Evolutionary conservation across 1,140 invertebrate genomes (phyloP).

Genomic region (Caenorhabditis brenneri): DNA sequence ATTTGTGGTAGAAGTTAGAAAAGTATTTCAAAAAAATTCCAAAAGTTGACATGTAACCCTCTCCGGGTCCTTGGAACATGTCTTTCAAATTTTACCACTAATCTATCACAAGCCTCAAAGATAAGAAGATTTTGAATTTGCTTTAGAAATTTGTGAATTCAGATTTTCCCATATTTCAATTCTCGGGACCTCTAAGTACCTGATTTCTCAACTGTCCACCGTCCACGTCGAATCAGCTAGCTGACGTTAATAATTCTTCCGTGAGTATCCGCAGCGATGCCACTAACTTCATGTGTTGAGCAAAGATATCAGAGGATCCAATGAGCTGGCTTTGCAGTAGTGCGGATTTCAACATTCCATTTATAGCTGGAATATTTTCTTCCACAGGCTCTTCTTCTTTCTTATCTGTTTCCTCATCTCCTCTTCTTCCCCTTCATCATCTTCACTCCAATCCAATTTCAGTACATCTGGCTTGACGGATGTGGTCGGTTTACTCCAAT

Average conservation of each 20-base stretch:
- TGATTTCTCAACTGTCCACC: slow-evolving; percentile 93
- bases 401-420: slow-evolving; percentile 72
- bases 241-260: slow-evolving; percentile 95
- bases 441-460: slow-evolving; percentile 81
- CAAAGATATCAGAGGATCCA: slow-evolving; percentile 86
- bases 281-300: slow-evolving; percentile 96
- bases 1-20: neutral
- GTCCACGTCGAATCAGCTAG: slow-evolving; percentile 97
- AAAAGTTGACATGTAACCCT: neutral
- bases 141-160: neutral
- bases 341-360: slow-evolving; percentile 1
- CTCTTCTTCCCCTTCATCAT: slow-evolving; percentile 75
- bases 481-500: slow-evolving; percentile 63
- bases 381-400: slow-evolving; percentile 32
- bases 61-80: neutral
- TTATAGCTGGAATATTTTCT: slow-evolving; percentile 63
- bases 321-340: neutral
- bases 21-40: neutral
- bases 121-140: neutral
- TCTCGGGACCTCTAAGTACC: neutral
- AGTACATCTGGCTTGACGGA: slow-evolving; percentile 72
- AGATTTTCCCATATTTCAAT: neutral
- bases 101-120: neutral
- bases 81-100: neutral
- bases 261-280: slow-evolving; percentile 93